Conservation (phyloP, 2,797 vertebrate genomes). For the Oreonectes daqikongensis region DNA sequence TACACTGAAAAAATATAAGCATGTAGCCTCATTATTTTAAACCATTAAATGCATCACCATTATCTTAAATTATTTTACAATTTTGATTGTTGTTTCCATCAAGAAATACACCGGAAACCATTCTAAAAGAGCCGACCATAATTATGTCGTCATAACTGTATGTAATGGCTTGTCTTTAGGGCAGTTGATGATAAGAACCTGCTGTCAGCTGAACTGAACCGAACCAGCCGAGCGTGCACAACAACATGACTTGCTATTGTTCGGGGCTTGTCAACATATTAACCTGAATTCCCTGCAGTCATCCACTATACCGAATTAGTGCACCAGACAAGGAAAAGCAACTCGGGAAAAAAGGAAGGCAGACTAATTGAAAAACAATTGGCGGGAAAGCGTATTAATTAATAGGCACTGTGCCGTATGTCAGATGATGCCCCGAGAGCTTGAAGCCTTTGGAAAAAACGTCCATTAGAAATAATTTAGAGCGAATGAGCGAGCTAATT, state of each 20-base stretch:
- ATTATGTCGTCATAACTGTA: slow-evolving; percentile 92
- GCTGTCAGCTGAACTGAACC: slow-evolving; percentile 86
- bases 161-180: slow-evolving; percentile 90
- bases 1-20: too few species aligned
- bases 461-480: slow-evolving; percentile 52
- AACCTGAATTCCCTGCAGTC: slow-evolving; percentile 99
- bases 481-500: slow-evolving; percentile 50
- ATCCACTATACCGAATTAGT: slow-evolving; percentile 78
- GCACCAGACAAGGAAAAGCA: slow-evolving; percentile 58
- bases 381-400: slow-evolving; percentile 82
- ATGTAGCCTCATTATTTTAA: neutral
- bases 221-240: slow-evolving; percentile 88
- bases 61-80: too few species aligned
- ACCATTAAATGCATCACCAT: too few species aligned
- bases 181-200: slow-evolving; percentile 94
- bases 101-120: slow-evolving; percentile 93
- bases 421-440: slow-evolving; percentile 75
- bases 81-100: slow-evolving; percentile 4
- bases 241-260: slow-evolving; percentile 96
- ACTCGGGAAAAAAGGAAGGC: slow-evolving; percentile 66
- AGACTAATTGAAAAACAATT: slow-evolving; percentile 75
- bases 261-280: slow-evolving; percentile 98
- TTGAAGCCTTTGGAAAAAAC: slow-evolving; percentile 66
- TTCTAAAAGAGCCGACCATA: slow-evolving; percentile 87
- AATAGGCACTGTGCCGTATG: slow-evolving; percentile 73